Conservation (phyloP, 2,888 invertebrate species). For the Dasysyrphus albostriatus region DNA sequence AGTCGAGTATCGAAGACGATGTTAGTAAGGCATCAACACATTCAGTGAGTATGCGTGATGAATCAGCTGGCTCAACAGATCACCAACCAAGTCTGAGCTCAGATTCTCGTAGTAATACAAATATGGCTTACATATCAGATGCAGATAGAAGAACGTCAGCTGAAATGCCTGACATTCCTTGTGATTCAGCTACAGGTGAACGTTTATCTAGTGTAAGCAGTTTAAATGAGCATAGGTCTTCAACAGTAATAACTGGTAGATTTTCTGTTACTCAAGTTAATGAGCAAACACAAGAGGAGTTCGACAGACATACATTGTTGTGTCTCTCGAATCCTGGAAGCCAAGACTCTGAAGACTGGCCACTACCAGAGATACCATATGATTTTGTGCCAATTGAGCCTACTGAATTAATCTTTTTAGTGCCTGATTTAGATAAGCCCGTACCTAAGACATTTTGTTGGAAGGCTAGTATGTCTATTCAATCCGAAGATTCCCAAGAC, state of each 20-base stretch:
- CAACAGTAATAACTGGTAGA: constrained; percentile 82
- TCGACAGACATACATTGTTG: constrained; percentile 81
- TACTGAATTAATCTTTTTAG: constrained; percentile 80
- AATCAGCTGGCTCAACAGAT: constrained; percentile 92
- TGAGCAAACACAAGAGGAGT: constrained; percentile 80
- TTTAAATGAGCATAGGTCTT: constrained; percentile 84
- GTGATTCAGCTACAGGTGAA: constrained; percentile 86
- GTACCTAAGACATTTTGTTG: constrained; percentile 83
- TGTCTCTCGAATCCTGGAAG: constrained; percentile 86
- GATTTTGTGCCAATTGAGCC: constrained; percentile 82
- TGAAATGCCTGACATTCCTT: constrained; percentile 93
- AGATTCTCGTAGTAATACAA: constrained; percentile 91
- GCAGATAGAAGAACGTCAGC: constrained; percentile 92
- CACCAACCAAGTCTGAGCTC: constrained; percentile 94
- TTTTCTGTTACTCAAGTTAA: constrained; percentile 83
- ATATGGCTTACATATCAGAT: constrained; percentile 91
- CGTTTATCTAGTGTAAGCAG: constrained; percentile 85
- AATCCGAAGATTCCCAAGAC: constrained; percentile 89
- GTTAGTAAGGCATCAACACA: constrained; percentile 93
- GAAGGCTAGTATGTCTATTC: constrained; percentile 82
- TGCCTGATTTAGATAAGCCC: constrained; percentile 83
- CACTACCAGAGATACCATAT: constrained; percentile 89
- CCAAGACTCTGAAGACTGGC: constrained; percentile 91
- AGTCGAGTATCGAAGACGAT: constrained; percentile 93
- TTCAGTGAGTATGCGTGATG: constrained; percentile 93